Evolutionary conservation across 2,888 invertebrate genomes (phyloP).

Genomic region (Pseudolycoriella hygida): DNA sequence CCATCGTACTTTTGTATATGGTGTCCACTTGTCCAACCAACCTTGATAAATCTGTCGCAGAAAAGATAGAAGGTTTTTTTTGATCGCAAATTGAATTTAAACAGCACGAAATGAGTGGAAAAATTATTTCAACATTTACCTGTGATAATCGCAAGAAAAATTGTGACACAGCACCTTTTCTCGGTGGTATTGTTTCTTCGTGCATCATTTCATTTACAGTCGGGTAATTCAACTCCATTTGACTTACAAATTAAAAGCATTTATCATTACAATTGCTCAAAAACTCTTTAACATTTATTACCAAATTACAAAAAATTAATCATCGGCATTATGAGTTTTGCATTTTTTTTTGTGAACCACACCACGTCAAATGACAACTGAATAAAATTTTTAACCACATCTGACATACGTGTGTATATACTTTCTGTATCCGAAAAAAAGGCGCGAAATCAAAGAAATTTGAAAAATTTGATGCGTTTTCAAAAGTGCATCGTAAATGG

Average conservation of each 20-base stretch:
- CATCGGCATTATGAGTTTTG: too few relatives aligned
- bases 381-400: too few relatives aligned
- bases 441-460: too few relatives aligned
- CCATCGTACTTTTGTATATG: conserved; percentile 68
- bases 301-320: too few relatives aligned
- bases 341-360: background rate
- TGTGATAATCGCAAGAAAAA: conserved; percentile 27
- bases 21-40: conserved; percentile 72
- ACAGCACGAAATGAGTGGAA: background rate
- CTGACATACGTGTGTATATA: too few relatives aligned
- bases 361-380: conserved; percentile 3
- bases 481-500: too few relatives aligned
- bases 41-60: conserved; percentile 46
- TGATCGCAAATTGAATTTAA: conserved; percentile 1
- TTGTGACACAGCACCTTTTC: conserved; percentile 20
- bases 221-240: background rate
- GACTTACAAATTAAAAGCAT: background rate
- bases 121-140: conserved; percentile 14
- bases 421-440: too few relatives aligned
- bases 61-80: conserved; percentile 1
- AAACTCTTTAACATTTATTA: too few relatives aligned
- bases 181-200: conserved; percentile 22
- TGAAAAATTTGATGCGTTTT: too few relatives aligned
- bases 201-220: conserved; percentile 21
- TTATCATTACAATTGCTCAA: background rate